phyloP scores from a whole-genome alignment of 2,888 invertebrate genomes.

The Limnephilus marmoratus region DNA sequence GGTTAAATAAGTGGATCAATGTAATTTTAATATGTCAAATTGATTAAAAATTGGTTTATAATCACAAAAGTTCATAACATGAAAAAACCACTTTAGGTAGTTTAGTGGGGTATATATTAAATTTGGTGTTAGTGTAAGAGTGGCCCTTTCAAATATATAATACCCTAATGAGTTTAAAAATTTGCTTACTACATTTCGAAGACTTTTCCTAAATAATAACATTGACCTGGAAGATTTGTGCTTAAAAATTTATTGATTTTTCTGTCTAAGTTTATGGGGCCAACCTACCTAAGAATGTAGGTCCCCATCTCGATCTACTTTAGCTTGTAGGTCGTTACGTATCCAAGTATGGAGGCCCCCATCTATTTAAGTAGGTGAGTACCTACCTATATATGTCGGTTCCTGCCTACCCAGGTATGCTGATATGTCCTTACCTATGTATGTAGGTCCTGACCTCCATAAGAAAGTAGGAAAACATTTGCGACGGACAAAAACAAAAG shows the following conservation, averaged over 20 bases:
- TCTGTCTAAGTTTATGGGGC: neutral
- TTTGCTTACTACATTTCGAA: neutral
- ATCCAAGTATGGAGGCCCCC: neutral
- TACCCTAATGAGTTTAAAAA: neutral
- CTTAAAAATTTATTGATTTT: neutral
- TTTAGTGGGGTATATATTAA: neutral
- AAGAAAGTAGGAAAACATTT: neutral
- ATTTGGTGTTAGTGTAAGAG: neutral
- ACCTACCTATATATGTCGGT: neutral
- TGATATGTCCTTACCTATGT: neutral
- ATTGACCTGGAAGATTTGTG: conserved; percentile 16
- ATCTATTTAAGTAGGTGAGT: neutral
- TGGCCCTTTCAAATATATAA: neutral
- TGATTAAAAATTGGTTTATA: neutral
- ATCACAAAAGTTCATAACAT: neutral
- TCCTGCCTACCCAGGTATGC: neutral
- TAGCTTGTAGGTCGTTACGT: neutral
- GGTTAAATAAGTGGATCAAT: neutral
- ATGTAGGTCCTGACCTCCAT: neutral
- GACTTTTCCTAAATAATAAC: neutral
- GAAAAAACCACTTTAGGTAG: neutral
- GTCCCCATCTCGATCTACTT: neutral
- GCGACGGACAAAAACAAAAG: neutral
- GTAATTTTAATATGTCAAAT: neutral
- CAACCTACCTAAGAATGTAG: neutral